Conservation (phyloP, 1,140 invertebrate species). For the Aleiodes sp. region DNA sequence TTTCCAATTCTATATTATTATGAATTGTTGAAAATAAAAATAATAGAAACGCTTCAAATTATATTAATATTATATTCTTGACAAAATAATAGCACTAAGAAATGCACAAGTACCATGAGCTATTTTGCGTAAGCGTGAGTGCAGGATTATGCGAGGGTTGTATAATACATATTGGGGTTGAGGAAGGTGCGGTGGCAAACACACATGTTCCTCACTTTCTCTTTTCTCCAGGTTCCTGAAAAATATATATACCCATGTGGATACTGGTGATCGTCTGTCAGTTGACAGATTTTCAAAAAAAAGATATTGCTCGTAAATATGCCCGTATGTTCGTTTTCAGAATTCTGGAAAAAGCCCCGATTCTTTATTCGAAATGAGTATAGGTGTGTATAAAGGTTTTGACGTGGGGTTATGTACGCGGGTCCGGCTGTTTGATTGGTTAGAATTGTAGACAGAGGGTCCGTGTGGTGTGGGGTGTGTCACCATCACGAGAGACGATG, state of each 20-base stretch:
- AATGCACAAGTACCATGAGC: neutral
- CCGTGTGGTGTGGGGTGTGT: neutral
- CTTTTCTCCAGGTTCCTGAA: neutral
- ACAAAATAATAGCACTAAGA: neutral
- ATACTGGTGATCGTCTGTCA: neutral
- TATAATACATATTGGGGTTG: slow-evolving; percentile 17
- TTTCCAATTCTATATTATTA: too few species aligned
- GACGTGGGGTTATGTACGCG: neutral
- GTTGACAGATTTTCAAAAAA: slow-evolving; percentile 20
- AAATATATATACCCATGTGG: neutral
- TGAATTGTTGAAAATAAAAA: too few species aligned
- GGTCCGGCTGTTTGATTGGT: slow-evolving; percentile 16
- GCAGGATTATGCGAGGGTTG: slow-evolving; percentile 12
- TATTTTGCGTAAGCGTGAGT: slow-evolving; percentile 9
- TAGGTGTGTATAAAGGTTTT: slow-evolving; percentile 15
- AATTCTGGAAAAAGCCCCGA: slow-evolving; percentile 52
- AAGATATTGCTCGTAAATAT: slow-evolving; percentile 63
- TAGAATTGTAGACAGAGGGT: slow-evolving; percentile 5
- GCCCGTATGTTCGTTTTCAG: slow-evolving; percentile 59
- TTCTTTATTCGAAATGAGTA: neutral
- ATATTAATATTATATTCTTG: neutral
- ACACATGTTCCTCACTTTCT: slow-evolving; percentile 44
- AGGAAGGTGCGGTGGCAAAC: slow-evolving; percentile 40
- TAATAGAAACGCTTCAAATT: too few species aligned
- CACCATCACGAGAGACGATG: slow-evolving; percentile 18